These are phyloP conservation scores for Anhinga anhinga DNA, from an alignment of 2,113 vertebrate species.

Conservation along the genomic window DNA sequence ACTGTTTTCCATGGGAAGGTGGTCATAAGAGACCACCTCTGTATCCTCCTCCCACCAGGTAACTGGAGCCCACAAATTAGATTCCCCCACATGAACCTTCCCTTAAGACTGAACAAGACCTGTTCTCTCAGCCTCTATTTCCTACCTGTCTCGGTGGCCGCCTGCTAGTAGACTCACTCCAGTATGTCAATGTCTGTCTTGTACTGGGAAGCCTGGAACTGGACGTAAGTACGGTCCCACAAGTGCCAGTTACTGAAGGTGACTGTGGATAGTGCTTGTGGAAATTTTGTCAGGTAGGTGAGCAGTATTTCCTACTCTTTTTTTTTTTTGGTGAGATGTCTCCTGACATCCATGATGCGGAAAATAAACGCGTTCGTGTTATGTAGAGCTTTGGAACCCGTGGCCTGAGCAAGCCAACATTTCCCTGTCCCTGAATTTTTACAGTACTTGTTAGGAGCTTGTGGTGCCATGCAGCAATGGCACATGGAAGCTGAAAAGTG, in stretches of 20 bases:
- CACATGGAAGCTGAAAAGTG: background rate
- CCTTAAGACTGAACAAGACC: background rate
- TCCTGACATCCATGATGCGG: background rate
- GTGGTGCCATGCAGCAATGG: background rate
- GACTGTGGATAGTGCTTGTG: background rate
- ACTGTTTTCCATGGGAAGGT: background rate
- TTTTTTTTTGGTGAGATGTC: background rate
- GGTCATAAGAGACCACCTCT: background rate
- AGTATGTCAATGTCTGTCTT: background rate
- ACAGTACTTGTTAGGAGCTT: background rate
- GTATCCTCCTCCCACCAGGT: background rate
- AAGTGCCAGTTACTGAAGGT: background rate
- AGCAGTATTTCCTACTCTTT: background rate
- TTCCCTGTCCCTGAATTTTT: background rate
- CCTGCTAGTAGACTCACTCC: background rate
- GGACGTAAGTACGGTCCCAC: accelerated
- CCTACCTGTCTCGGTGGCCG: accelerated
- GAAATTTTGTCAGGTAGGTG: background rate
- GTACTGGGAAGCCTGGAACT: background rate
- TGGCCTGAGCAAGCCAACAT: no score
- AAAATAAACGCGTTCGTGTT: background rate
- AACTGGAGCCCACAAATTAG: background rate
- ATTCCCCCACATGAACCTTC: background rate
- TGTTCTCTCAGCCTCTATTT: background rate
- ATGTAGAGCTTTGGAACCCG: background rate